Evolutionary conservation across 2,888 invertebrate genomes (phyloP), one percentile per base, ranked within the genome.

Genomic region (Thumatha senex): DNA sequence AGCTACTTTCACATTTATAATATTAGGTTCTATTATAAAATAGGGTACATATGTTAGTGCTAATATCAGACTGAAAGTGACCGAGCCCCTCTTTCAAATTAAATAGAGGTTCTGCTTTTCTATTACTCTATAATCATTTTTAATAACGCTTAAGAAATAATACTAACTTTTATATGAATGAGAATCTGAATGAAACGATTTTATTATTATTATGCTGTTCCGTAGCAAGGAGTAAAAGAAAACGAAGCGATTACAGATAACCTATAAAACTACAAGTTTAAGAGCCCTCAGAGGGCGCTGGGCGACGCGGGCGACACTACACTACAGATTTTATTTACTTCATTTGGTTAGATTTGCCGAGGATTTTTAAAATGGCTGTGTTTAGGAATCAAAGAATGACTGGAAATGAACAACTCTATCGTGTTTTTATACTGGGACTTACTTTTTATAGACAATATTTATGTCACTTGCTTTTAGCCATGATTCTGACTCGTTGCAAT

Each of bases 241-340:
- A 14, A 11, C 10, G 1, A 39, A 43, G 34, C n/a, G 24, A 24
- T 34, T 39, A 43, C 24, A 14, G n/a, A 13, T 14, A 11, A 24
- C n/a, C 14, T 30, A 40, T 44, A 49, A 49, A 49, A n/a, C 33
- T 1, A 33, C n/a, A 4, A 34, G 12, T 29, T 49, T 40, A 49
- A 39, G 40, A 11, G 12, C 15, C 18, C n/a, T 8, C 14, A 11
- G 24, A 7, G 35, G 30, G 40, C 39, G 30, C 31, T 13, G 14
- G 9, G 40, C n/a, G 12, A 18, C 18, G 18, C 34, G 13, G 18
- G 13, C 33, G 15, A 24, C 30, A 49, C 39, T 51, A 42, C 39
- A 36, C 40, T 30, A 35, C 36, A 13, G 30, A 15, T 47, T 47
- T 40, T 46, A 47, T 51, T 30, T 10, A 11, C 39, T 43, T 31